Conservation (phyloP, 1,140 invertebrate genomes). For the Ectropis grisescens region DNA sequence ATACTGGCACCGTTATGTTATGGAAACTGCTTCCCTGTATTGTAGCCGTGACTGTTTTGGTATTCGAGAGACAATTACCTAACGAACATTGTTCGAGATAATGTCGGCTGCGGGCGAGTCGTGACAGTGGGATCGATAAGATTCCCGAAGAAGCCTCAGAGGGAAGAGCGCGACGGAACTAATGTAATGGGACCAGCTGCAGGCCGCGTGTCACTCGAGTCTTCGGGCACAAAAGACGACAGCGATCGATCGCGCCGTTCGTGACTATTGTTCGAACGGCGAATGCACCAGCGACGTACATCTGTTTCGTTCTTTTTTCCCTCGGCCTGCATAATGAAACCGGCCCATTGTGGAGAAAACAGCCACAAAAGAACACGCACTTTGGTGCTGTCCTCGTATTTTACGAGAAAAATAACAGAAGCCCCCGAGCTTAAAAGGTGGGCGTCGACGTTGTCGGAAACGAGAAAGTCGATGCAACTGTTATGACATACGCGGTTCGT, state of each 20-base stretch:
- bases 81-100: no score
- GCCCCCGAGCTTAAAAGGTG: constrained; percentile 40
- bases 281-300: constrained; percentile 49
- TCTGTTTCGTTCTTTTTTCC: constrained; percentile 59
- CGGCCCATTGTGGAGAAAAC: constrained; percentile 53
- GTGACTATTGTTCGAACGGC: constrained; percentile 51
- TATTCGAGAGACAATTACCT: constrained; percentile 8
- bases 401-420: constrained; percentile 55
- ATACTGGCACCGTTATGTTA: constrained; percentile 61
- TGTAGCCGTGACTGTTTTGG: constrained; percentile 16
- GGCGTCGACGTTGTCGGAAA: constrained; percentile 47
- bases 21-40: constrained; percentile 49
- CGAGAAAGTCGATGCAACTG: constrained; percentile 60
- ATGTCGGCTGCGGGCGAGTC: no score
- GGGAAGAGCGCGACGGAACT: no score
- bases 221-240: constrained; percentile 33
- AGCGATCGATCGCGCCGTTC: constrained; percentile 49
- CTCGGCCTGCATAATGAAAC: constrained; percentile 55
- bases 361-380: constrained; percentile 59
- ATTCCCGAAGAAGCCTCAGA: no score
- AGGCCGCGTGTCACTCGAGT: constrained; percentile 11
- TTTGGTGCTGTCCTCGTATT: constrained; percentile 28
- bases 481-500: constrained; percentile 62
- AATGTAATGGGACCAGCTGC: constrained; percentile 23
- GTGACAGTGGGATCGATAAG: no score